Conservation (phyloP, 2,797 vertebrate genomes). For the Protosalanx chinensis region DNA sequence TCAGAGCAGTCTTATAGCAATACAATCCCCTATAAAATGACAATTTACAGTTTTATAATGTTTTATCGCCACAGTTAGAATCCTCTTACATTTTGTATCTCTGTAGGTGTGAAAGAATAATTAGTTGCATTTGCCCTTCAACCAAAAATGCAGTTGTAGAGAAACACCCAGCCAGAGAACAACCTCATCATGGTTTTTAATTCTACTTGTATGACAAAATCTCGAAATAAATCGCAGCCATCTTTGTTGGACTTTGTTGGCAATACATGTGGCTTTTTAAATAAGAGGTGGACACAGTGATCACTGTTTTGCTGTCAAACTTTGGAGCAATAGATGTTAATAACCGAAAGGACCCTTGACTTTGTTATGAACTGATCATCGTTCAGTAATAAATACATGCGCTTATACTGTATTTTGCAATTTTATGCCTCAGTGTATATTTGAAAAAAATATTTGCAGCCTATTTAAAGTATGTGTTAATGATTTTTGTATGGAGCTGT, state of each 20-base stretch:
- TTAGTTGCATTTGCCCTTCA: no score
- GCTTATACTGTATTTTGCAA: not conserved
- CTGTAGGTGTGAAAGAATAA: no score
- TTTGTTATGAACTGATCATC: conserved; percentile 12
- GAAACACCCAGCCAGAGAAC: conserved; percentile 6
- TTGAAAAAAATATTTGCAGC: not conserved
- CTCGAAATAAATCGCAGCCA: not conserved
- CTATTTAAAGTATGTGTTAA: not conserved
- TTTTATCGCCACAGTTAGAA: no score
- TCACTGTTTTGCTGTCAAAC: not conserved
- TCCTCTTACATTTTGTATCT: no score
- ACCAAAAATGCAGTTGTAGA: not conserved
- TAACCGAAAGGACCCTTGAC: conserved; percentile 6
- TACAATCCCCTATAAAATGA: not conserved
- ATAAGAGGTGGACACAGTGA: not conserved
- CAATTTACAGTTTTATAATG: no score
- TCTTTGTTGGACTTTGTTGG: not conserved
- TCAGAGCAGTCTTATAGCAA: no score
- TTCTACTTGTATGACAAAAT: not conserved
- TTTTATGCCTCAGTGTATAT: not conserved
- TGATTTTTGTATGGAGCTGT: conserved; percentile 7
- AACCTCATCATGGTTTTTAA: conserved; percentile 19
- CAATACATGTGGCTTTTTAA: not conserved
- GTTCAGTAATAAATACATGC: not conserved
- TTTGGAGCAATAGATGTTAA: not conserved